These are phyloP conservation scores for Charadrius vociferus DNA, from an alignment of 2,113 vertebrate genomes.

Conservation along the genomic window DNA sequence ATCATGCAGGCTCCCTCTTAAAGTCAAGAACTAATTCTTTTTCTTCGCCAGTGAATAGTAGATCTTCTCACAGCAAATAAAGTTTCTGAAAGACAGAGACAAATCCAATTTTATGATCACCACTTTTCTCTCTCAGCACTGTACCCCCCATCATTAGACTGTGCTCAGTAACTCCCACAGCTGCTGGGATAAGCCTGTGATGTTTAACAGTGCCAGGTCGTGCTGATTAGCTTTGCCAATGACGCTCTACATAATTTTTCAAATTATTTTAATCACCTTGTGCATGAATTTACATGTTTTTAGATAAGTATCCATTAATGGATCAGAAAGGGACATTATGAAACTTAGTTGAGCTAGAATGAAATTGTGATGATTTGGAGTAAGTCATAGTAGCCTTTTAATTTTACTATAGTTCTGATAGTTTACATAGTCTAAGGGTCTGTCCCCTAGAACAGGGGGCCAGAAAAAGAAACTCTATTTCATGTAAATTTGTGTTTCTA, in stretches of 20 bases:
- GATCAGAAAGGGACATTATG: neutral
- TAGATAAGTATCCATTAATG: neutral
- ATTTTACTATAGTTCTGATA: neutral
- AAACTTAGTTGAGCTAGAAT: neutral
- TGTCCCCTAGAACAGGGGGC: neutral
- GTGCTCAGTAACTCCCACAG: neutral
- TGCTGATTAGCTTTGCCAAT: neutral
- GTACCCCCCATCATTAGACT: accelerated
- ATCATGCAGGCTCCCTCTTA: neutral
- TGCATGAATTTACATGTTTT: neutral
- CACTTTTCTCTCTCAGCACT: neutral
- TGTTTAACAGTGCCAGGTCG: neutral
- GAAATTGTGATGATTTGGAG: neutral
- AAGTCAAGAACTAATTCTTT: neutral
- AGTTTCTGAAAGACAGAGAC: neutral
- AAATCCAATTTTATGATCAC: neutral
- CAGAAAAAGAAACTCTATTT: neutral
- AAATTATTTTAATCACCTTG: neutral
- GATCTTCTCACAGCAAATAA: neutral
- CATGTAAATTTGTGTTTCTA: neutral
- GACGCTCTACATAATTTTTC: neutral
- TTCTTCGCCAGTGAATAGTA: neutral
- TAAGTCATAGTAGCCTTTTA: neutral
- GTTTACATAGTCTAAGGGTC: neutral
- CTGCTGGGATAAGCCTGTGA: neutral